These are phyloP conservation scores for Ophraella communa DNA, from an alignment of 2,888 invertebrate genomes.

Conservation along the genomic window DNA sequence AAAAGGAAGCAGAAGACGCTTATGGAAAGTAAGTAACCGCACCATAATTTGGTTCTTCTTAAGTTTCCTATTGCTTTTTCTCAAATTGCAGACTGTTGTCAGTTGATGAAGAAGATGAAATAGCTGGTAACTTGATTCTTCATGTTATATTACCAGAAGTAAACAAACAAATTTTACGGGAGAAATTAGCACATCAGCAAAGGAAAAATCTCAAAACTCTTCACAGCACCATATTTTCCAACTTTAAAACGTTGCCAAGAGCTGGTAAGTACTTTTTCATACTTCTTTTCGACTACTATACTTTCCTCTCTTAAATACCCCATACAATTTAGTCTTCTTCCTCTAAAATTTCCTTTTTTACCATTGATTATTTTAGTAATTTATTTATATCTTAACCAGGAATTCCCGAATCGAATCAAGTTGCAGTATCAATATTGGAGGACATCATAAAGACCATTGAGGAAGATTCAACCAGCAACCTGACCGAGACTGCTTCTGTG, in stretches of 20 bases:
- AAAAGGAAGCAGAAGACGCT: slow-evolving; percentile 61
- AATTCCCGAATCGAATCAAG: not conserved
- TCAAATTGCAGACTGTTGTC: not conserved
- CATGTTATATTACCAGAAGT: slow-evolving; percentile 67
- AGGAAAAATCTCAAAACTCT: slow-evolving; percentile 56
- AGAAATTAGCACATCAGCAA: slow-evolving; percentile 56
- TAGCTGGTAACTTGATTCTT: slow-evolving; percentile 66
- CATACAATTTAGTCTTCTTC: too few species aligned
- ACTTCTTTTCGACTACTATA: too few species aligned
- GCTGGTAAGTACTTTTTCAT: slow-evolving; percentile 29
- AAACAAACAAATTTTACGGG: slow-evolving; percentile 58
- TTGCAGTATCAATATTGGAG: not conserved
- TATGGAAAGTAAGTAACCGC: slow-evolving; percentile 25
- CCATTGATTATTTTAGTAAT: too few species aligned
- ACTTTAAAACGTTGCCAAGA: slow-evolving; percentile 40
- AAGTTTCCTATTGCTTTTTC: slow-evolving; percentile 14
- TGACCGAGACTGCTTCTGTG: not conserved
- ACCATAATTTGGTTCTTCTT: not conserved
- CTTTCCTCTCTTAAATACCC: too few species aligned
- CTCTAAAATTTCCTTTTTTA: too few species aligned
- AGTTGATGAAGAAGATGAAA: slow-evolving; percentile 61
- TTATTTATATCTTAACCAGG: not conserved
- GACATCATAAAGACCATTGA: not conserved
- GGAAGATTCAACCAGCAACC: not conserved
- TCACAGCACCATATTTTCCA: slow-evolving; percentile 55